Base-by-base conservation (phyloP, 2,888 invertebrate species). In the Dicranocentrus wangi region DNA sequence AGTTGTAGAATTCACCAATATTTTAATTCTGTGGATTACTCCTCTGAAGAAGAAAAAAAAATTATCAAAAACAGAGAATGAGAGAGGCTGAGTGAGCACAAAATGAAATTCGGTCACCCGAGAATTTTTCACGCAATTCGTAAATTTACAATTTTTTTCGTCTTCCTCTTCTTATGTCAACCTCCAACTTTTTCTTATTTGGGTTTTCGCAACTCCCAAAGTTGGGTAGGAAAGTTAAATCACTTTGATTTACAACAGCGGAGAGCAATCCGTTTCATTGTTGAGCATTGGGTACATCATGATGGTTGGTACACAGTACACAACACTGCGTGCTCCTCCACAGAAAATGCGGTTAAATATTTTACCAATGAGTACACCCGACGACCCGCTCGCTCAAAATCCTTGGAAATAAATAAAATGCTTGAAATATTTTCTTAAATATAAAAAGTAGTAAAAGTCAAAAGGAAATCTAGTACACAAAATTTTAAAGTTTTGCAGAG, bases 1-100 rank as follows among this genome's bases (percentile, higher is more conserved):
- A n/a, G n/a, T n/a, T n/a, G n/a, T n/a, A n/a, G n/a, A n/a, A n/a
- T n/a, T n/a, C 51, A 51, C 51, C 17, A n/a, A 39, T 13, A 61
- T 61, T 61, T 61, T 55, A 25, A 25, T 55, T 55, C 25, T 25
- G 19, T 51, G 51, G 51, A 19, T 21, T 51, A 51, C 7, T 39
- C 19, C 51, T 58, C 27, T 61, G 3, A 28, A 32, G 19, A 27
- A 28, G n/a, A 32, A 61, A 32, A 32, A 10, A 61, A 61, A 61
- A 32, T 17, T 61, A 23, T 61, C 10, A 17, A 8, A 55, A n/a
- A n/a, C 3, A 47, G 10, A 47, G n/a, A 1, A n/a, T n/a, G n/a
- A n/a, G n/a, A n/a, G 55, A 8, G 7, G 28, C 61, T 61, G 61
- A 61, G 10, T 58, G 25, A 23, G 58, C 58, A 58, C 19, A 25